These are phyloP conservation scores for Drosophila birchii DNA, from an alignment of 2,888 invertebrate genomes.

Conservation along the genomic window DNA sequence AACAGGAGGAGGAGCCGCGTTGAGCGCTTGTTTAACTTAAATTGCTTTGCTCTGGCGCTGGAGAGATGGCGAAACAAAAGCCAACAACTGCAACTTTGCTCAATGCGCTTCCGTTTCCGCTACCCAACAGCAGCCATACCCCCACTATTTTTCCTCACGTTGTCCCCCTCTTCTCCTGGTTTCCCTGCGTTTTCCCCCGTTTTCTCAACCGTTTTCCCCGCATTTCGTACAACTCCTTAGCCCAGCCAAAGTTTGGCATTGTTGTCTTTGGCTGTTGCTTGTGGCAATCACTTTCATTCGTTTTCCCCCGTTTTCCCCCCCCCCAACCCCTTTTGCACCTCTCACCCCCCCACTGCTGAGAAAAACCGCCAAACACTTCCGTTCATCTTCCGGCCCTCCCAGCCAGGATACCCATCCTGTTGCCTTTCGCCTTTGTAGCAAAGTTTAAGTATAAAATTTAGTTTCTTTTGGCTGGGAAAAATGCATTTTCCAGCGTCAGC, in stretches of 20 bases:
- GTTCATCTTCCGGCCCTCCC: slow-evolving; percentile 32
- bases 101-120: slow-evolving; percentile 79
- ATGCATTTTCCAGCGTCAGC: slow-evolving; percentile 51
- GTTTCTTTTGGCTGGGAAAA: slow-evolving; percentile 49
- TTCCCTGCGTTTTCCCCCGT: neutral
- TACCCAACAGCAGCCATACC: slow-evolving; percentile 3
- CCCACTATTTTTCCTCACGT: neutral
- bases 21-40: slow-evolving; percentile 77
- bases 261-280: slow-evolving; percentile 74
- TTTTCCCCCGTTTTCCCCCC: slow-evolving; percentile 21
- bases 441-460: slow-evolving; percentile 66
- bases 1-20: slow-evolving; percentile 11
- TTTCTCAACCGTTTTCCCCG: slow-evolving; percentile 17
- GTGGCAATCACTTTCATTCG: slow-evolving; percentile 75
- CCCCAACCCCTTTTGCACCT: neutral
- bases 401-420: slow-evolving; percentile 8
- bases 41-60: slow-evolving; percentile 70
- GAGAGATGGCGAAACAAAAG: slow-evolving; percentile 69
- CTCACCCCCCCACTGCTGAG: slow-evolving; percentile 9
- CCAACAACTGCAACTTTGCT: slow-evolving; percentile 80
- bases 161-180: neutral
- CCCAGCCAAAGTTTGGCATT: slow-evolving; percentile 70
- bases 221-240: slow-evolving; percentile 32
- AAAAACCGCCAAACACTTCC: slow-evolving; percentile 77
- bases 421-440: slow-evolving; percentile 29